These are phyloP conservation scores for Caranx ignobilis DNA, from an alignment of 2,113 vertebrate species.

Conservation along the genomic window DNA sequence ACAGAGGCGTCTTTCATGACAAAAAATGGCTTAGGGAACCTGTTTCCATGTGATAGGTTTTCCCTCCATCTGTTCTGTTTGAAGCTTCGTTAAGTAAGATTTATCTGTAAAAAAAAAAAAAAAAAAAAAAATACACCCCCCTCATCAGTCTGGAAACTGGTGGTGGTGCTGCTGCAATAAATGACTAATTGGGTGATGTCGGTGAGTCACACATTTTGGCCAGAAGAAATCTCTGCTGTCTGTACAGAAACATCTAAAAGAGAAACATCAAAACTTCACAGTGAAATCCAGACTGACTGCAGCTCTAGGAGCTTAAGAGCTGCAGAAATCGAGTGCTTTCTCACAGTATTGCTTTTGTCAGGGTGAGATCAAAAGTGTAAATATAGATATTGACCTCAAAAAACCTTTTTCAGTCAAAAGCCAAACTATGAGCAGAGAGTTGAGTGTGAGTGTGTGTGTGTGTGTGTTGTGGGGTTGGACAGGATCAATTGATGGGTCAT, in stretches of 20 bases:
- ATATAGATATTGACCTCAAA: conserved; percentile 25
- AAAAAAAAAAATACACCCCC: conserved; percentile 13
- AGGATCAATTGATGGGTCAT: conserved; percentile 7
- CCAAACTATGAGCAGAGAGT: not conserved
- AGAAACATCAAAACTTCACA: conserved; percentile 42
- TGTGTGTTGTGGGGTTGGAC: conserved; percentile 8
- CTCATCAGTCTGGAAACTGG: conserved; percentile 32
- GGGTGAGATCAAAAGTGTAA: conserved; percentile 9
- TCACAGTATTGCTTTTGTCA: conserved; percentile 18
- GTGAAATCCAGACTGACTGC: conserved; percentile 29
- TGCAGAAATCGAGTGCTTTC: conserved; percentile 12
- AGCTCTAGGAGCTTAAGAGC: conserved; percentile 37
- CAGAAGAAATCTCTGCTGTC: conserved; percentile 48
- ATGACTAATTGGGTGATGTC: conserved; percentile 52
- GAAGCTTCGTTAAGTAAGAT: conserved; percentile 47
- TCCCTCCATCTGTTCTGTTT: conserved; percentile 63
- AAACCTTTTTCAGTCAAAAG: conserved; percentile 10
- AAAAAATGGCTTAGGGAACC: conserved; percentile 51
- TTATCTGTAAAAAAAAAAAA: conserved; percentile 15
- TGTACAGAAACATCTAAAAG: conserved; percentile 26
- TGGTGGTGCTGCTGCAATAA: conserved; percentile 37
- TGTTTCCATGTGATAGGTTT: conserved; percentile 67
- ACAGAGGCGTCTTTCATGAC: conserved; percentile 68
- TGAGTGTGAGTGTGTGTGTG: not conserved
- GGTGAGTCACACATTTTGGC: conserved; percentile 61